Conservation (phyloP, 2,113 vertebrate genomes). For the Callipepla squamata region DNA sequence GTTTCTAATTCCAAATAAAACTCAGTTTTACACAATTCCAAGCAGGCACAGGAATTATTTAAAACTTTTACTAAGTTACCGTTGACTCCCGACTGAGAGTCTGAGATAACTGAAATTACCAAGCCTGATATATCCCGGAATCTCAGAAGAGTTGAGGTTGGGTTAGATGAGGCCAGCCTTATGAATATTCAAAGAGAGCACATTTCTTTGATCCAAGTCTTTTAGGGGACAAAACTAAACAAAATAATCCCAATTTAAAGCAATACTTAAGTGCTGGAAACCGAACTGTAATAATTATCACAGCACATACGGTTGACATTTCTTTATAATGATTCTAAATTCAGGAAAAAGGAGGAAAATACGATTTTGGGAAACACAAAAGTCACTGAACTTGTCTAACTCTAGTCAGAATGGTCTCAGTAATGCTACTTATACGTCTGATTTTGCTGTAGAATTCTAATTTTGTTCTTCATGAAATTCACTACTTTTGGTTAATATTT, state of each 20-base stretch:
- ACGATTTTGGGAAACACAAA: not conserved
- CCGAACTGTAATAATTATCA: not conserved
- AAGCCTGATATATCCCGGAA: not conserved
- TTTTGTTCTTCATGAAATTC: not conserved
- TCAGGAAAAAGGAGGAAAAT: not conserved
- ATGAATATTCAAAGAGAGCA: fast-evolving
- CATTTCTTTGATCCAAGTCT: not conserved
- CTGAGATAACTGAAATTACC: not conserved
- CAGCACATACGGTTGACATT: not conserved
- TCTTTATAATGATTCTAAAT: not conserved
- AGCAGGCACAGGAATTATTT: not conserved
- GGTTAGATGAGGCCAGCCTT: not conserved
- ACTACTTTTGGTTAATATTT: not conserved
- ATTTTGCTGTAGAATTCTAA: not conserved
- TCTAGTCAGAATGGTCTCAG: not conserved
- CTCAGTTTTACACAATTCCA: not conserved
- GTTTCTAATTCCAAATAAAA: not conserved
- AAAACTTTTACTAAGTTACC: not conserved
- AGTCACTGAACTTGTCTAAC: not conserved
- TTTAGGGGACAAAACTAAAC: not conserved
- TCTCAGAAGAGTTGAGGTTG: not conserved
- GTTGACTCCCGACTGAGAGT: not conserved
- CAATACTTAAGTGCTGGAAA: not conserved
- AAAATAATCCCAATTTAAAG: not conserved
- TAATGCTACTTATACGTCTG: not conserved